Base-by-base conservation (phyloP, 2,888 invertebrate genomes). In the Mesochorus sp. region DNA sequence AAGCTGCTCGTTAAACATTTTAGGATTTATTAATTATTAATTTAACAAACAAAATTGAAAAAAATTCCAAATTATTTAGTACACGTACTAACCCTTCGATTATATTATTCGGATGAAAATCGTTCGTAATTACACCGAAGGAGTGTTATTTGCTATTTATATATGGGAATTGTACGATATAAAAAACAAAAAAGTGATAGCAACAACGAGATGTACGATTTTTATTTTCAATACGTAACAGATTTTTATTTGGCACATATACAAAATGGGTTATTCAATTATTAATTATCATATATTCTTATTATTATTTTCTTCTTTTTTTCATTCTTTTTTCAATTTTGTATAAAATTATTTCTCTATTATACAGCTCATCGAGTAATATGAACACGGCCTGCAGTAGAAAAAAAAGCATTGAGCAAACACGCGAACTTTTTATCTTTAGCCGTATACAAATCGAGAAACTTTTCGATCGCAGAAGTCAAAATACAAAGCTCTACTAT, bases 311-410 rank as follows among this genome's bases (percentile, higher is more conserved):
- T 44, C 37, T 14, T 19, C 53, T 68, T 26, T 59, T 57, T 39
- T 57, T 10, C 47, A 26, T 28, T 51, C n/a, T n/a, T n/a, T n/a
- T n/a, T n/a, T n/a, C n/a, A n/a, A 51, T 51, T 73, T 47, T 62
- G 61, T 68, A 68, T 55, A 68, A 62, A 55, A 76, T 53, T 55
- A 64, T 62, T 75, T 62, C 62, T 76, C 61, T 70, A 76, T 62
- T 70, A 61, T 70, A 62, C 68, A 76, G 55, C 59, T 55, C 42
- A 55, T 57, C 44, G 62, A 39, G 53, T 62, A 68, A 47, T 14
- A 53, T 44, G 49, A 51, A 74, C 42, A 70, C 75, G 75, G 68
- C 68, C 75, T 76, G 75, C 47, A 31, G 31, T 31, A 51, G 28
- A 31, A 21, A 70, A 55, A 34, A 24, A 10, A 10, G 28, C 51